These are phyloP conservation scores for Sialis fuliginosa DNA, from an alignment of 2,888 invertebrate genomes.

Conservation along the genomic window DNA sequence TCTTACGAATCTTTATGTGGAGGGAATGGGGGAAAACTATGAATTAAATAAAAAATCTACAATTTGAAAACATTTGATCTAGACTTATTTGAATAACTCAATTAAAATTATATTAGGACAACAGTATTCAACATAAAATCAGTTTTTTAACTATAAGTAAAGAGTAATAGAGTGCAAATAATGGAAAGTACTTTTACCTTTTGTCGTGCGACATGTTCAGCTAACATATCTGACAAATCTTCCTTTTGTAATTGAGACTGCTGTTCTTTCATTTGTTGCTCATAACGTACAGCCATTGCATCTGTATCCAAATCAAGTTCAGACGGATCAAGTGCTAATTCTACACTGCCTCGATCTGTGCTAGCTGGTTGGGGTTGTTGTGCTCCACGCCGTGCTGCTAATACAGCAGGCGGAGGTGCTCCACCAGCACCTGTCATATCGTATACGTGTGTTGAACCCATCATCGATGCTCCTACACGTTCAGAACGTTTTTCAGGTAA, in stretches of 20 bases:
- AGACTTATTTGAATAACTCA: constrained; percentile 4
- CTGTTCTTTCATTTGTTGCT: constrained; percentile 87
- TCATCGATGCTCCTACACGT: constrained; percentile 79
- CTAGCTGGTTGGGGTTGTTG: constrained; percentile 20
- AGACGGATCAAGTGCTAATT: constrained; percentile 91
- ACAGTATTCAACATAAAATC: neutral
- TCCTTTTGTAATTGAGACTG: constrained; percentile 78
- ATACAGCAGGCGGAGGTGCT: constrained; percentile 33
- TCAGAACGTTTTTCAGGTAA: constrained; percentile 88
- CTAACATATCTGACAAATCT: constrained; percentile 96
- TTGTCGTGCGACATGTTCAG: constrained; percentile 92
- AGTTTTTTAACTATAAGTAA: too few relatives aligned
- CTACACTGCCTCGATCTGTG: constrained; percentile 55
- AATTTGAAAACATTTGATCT: too few relatives aligned
- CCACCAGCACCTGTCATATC: constrained; percentile 62
- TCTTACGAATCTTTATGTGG: too few relatives aligned
- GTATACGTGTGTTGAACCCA: constrained; percentile 97
- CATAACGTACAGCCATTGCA: constrained; percentile 89
- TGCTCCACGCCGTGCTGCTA: constrained; percentile 18
- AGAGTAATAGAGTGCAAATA: neutral
- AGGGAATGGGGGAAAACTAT: too few relatives aligned
- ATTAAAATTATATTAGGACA: constrained; percentile 1
- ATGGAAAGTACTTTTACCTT: constrained; percentile 39
- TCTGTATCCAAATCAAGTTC: constrained; percentile 92
- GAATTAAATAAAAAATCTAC: too few relatives aligned